Conservation (phyloP, 2,797 vertebrate genomes). For the Enteromius trimaculatus region DNA sequence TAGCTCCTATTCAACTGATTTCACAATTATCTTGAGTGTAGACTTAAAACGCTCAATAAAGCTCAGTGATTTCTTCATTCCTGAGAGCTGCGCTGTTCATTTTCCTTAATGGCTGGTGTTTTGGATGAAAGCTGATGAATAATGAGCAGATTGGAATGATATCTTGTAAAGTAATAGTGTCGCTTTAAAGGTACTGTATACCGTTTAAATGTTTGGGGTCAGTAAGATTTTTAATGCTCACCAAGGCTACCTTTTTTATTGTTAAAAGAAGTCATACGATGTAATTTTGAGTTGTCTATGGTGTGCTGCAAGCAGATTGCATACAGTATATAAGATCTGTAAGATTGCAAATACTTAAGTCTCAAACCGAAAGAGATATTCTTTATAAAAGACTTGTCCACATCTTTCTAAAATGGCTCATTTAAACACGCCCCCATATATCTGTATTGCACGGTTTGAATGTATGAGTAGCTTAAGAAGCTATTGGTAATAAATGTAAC, state of each 20-base stretch:
- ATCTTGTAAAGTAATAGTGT: background rate
- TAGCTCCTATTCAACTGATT: conserved; percentile 36
- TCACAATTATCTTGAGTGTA: conserved; percentile 25
- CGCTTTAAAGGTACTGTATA: background rate
- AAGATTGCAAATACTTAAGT: background rate
- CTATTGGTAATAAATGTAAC: background rate
- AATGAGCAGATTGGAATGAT: background rate
- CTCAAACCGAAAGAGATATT: background rate
- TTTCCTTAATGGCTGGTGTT: background rate
- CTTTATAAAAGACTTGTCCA: background rate
- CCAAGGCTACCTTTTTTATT: background rate
- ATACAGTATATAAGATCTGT: background rate
- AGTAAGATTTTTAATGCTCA: background rate
- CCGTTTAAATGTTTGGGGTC: background rate
- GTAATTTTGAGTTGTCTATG: too few species aligned
- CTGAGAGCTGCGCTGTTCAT: conserved; percentile 1
- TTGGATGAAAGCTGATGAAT: conserved; percentile 10
- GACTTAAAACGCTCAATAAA: conserved; percentile 26
- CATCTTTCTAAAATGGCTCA: background rate
- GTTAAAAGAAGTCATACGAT: too few species aligned
- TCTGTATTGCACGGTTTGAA: background rate
- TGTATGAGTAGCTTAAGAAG: background rate
- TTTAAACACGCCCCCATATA: background rate
- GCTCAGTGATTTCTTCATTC: conserved; percentile 14
- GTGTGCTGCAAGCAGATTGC: background rate